These are phyloP conservation scores for Cecidostiba fungosa DNA, from an alignment of 2,888 invertebrate genomes.

Conservation along the genomic window DNA sequence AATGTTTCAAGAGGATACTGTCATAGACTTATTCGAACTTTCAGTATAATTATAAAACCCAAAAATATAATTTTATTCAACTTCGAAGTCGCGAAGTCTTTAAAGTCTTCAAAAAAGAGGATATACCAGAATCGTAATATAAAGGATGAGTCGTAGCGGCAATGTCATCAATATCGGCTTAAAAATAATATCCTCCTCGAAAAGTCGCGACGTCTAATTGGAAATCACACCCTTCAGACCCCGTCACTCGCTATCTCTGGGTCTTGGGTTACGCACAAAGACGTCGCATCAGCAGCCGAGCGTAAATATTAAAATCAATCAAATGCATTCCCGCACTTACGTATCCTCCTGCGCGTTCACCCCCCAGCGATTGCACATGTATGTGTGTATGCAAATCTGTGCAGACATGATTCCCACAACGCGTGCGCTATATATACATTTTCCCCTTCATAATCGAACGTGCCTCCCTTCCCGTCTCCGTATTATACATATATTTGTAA, in stretches of 20 bases:
- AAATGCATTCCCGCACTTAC: constrained; percentile 38
- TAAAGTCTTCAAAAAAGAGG: not conserved
- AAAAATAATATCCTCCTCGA: constrained; percentile 13
- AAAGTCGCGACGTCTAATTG: constrained; percentile 40
- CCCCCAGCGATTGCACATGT: not conserved
- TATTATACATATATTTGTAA: constrained; percentile 30
- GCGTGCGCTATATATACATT: constrained; percentile 1
- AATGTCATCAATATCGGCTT: constrained; percentile 39
- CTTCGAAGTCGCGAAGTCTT: not conserved
- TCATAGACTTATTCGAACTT: not conserved
- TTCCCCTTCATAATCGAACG: constrained; percentile 36
- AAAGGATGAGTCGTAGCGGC: not conserved
- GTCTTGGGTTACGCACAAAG: not conserved
- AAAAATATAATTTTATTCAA: not conserved
- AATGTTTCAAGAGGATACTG: not conserved
- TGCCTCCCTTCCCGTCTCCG: not conserved
- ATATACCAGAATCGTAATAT: not conserved
- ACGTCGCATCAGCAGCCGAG: constrained; percentile 25
- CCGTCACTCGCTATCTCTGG: not conserved
- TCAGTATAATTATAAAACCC: constrained; percentile 19
- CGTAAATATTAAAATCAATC: constrained; percentile 62
- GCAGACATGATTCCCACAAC: constrained; percentile 36
- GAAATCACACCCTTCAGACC: constrained; percentile 30
- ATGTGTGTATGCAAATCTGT: not conserved
- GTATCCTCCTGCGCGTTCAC: not conserved